Percentiles rank a stretch among this genome's conserved stretches.
Evolutionary conservation across 1,140 invertebrate species (phyloP).

Genomic region (Anastatus disparis): DNA sequence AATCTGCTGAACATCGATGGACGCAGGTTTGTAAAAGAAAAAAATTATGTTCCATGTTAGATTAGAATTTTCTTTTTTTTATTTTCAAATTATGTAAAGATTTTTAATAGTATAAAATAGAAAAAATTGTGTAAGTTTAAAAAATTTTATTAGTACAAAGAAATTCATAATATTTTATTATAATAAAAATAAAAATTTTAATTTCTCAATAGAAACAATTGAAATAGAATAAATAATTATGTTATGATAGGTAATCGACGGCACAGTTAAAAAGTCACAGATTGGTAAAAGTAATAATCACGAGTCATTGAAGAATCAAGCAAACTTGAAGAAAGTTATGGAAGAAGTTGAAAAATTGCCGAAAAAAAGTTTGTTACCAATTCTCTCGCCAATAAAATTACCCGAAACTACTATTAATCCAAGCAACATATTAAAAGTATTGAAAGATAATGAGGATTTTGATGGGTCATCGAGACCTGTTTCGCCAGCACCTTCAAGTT

Average conservation of each 20-base stretch:
- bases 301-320: slow-evolving; percentile 77
- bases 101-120: too few relatives aligned
- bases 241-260: slow-evolving; percentile 48
- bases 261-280: slow-evolving; percentile 72
- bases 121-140: too few relatives aligned
- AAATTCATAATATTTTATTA: too few relatives aligned
- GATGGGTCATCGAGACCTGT: slow-evolving; percentile 12
- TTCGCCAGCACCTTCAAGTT: slow-evolving; percentile 18
- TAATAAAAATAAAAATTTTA: slow-evolving; percentile 60
- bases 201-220: slow-evolving; percentile 59
- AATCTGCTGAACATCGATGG: slow-evolving; percentile 77
- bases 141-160: too few relatives aligned
- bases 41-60: too few relatives aligned
- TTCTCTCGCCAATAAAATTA: slow-evolving; percentile 47
- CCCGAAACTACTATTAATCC: slow-evolving; percentile 47
- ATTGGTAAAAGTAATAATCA: slow-evolving; percentile 78
- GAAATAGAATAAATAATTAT: slow-evolving; percentile 14
- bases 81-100: too few relatives aligned
- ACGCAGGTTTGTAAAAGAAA: slow-evolving; percentile 72
- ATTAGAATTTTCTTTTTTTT: too few relatives aligned
- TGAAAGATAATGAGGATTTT: slow-evolving; percentile 49
- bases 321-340: slow-evolving; percentile 80
- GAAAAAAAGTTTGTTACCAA: slow-evolving; percentile 64
- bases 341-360: slow-evolving; percentile 75
- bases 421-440: slow-evolving; percentile 51